Base-by-base conservation (phyloP, 2,113 vertebrate genomes). In the Gnathonemus longibarbis region DNA sequence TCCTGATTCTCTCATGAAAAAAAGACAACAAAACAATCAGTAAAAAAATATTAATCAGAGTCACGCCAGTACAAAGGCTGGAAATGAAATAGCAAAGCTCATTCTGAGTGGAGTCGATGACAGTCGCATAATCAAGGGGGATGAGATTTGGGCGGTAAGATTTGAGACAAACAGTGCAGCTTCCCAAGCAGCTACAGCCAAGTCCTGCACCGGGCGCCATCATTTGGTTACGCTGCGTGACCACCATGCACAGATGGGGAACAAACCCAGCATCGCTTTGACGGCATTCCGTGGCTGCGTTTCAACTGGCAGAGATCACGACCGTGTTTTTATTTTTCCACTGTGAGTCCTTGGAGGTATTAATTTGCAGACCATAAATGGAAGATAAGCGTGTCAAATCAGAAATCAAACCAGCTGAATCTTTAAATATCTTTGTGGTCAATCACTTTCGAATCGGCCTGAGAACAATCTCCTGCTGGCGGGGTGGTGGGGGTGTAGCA, bases 281-380 rank as follows among this genome's bases (percentile, higher is more conserved):
- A 42, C 9, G 17, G 52, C 10, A 10, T 35, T 49, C 19, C 4
- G 13, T 17, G 9, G 9, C 84, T 53, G 46, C 49, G 13, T n/a
- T 88, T 88, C 52, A 62, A n/a, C 21, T 62, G 87, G 35, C 27
- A 8, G 3, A 17, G 19, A 17, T 35, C 31, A 27, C 24, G 15
- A 19, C 87, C 3, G 35, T 88, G 87, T 5, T 24, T 31, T 52
- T 11, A 58, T 62, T 88, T 42, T 42, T 13, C 39, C 31, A 42
- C 89, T 52, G 45, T 6, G 24, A 31, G 31, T 88, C 49, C 88
- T 70, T 70, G 21, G 39, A 62, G 35, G 42, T n/a, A 92, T 90
- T 86, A 90, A 92, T 90, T 88, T 88, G 39, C 89, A 52, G 58
- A 89, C 70, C 90, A 91, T 85, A 50, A 52, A 50, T 70, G 89